A percentile compares a stretch with the other conserved stretches of the same genome.
Evolutionary conservation across 2,888 invertebrate species (phyloP).

Genomic region (Tinea semifulvella): DNA sequence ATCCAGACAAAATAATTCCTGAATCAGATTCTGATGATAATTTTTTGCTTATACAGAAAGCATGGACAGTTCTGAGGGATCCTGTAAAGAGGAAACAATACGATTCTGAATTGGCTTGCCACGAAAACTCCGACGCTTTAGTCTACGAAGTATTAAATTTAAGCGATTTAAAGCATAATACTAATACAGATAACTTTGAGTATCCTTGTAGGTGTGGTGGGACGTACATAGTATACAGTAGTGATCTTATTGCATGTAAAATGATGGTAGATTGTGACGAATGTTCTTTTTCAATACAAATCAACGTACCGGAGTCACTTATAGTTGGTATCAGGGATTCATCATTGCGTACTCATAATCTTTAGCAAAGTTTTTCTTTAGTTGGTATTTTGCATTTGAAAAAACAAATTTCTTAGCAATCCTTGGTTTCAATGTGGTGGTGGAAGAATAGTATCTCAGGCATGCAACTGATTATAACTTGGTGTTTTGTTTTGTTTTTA

Average conservation of each 20-base stretch:
- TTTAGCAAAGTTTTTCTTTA: too few species aligned
- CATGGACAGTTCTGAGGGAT: slow-evolving; percentile 76
- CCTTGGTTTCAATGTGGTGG: too few species aligned
- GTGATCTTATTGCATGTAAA: slow-evolving; percentile 37
- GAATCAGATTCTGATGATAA: slow-evolving; percentile 26
- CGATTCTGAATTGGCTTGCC: slow-evolving; percentile 68
- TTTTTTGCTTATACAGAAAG: slow-evolving; percentile 66
- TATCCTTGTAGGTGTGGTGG: slow-evolving; percentile 79
- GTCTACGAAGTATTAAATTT: slow-evolving; percentile 67
- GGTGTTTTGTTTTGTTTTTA: too few species aligned
- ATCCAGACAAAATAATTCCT: slow-evolving; percentile 67
- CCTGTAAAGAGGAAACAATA: slow-evolving; percentile 69
- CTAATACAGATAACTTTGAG: slow-evolving; percentile 37
- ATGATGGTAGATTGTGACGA: slow-evolving; percentile 73
- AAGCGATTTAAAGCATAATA: slow-evolving; percentile 50
- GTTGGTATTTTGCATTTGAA: too few species aligned
- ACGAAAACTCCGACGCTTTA: slow-evolving; percentile 64
- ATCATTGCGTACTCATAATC: too few species aligned
- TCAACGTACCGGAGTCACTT: not conserved
- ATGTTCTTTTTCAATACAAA: slow-evolving; percentile 75
- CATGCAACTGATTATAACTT: too few species aligned
- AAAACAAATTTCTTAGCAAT: too few species aligned
- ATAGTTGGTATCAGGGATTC: not conserved
- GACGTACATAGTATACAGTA: slow-evolving; percentile 52
- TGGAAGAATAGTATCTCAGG: too few species aligned